Base-by-base conservation (phyloP, 1,140 invertebrate genomes). In the Musca domestica region DNA sequence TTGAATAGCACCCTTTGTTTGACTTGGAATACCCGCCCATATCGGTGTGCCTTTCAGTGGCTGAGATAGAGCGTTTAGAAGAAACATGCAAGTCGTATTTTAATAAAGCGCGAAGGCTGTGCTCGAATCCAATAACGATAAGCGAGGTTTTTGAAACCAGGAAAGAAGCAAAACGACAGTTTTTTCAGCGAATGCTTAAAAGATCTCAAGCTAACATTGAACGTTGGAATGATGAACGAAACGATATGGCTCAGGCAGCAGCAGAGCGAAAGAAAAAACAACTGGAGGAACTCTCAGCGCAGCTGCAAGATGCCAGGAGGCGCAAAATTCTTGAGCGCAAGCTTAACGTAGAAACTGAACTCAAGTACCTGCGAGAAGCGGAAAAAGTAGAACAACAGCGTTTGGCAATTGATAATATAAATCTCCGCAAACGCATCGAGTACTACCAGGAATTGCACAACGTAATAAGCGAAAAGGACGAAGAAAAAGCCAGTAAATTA, bases 1-100 rank as follows among this genome's bases (percentile, higher is more conserved):
- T 51, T 30, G 10, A 41, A 12, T 41, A 81, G 80, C 80, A 82
- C 46, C 67, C 72, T 7, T 23, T 81, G 1, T 80, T 80, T 9
- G 66, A 66, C 1, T 63, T 75, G 7, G 52, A 75, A 3, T 70
- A 70, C 41, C 80, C 78, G 0, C 27, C 67, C 7, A 64, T 82
- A 23, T 46, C 66, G 1, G 72, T 82, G 0, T 81, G 80, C 17
- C 34, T 82, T 1, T 69, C 76, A 0, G 70, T 76, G 22, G 67
- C 73, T 2, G 70, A 81, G 54, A 67, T 81, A 2, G 63, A 67
- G 3, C 30, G 70, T 2, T 68, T 78, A 66, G 10, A 65, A 66
- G 1, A 64, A 34, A 7, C 25, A 17, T 72, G 71, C 15, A 41
- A 54, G 19, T 56, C 63, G 23, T 74, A 71, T 41, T 30, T 23